Conservation (phyloP, 2,888 invertebrate species). For the Dascillus cervinus region DNA sequence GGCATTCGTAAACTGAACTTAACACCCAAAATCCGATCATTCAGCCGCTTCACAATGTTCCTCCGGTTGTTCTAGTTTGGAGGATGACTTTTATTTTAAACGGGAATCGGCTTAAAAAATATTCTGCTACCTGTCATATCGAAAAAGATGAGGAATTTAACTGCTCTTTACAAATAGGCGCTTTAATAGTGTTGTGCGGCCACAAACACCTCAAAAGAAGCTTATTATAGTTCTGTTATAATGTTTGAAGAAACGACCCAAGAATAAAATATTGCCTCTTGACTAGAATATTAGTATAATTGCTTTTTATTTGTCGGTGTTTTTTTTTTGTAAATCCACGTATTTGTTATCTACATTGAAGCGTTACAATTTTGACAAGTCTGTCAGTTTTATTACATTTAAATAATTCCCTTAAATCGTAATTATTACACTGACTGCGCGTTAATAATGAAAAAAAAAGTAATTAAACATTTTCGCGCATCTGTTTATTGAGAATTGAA, state of each 20-base stretch:
- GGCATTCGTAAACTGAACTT: conserved; percentile 6
- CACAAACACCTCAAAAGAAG: conserved; percentile 11
- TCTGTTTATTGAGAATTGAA: too few relatives aligned
- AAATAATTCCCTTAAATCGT: too few relatives aligned
- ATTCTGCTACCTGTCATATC: conserved; percentile 8
- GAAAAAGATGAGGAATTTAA: conserved; percentile 11
- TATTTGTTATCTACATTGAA: background rate
- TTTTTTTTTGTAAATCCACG: conserved; percentile 1
- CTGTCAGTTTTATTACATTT: background rate
- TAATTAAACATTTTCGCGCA: too few relatives aligned
- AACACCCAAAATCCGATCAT: too few relatives aligned
- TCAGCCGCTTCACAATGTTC: too few relatives aligned
- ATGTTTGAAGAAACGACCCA: conserved; percentile 13
- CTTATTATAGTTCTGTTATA: conserved; percentile 14
- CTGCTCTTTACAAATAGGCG: conserved; percentile 8
- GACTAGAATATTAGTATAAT: conserved; percentile 13
- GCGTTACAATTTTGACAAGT: too few relatives aligned
- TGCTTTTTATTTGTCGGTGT: conserved; percentile 12
- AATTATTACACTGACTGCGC: too few relatives aligned
- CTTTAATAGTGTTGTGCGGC: conserved; percentile 11
- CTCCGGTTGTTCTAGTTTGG: too few relatives aligned
- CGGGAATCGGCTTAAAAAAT: too few relatives aligned
- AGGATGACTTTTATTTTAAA: too few relatives aligned
- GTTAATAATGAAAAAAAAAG: too few relatives aligned
- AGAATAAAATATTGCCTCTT: conserved; percentile 12